These are phyloP conservation scores for Chloromyia formosa DNA, from an alignment of 2,888 invertebrate species.

Conservation along the genomic window DNA sequence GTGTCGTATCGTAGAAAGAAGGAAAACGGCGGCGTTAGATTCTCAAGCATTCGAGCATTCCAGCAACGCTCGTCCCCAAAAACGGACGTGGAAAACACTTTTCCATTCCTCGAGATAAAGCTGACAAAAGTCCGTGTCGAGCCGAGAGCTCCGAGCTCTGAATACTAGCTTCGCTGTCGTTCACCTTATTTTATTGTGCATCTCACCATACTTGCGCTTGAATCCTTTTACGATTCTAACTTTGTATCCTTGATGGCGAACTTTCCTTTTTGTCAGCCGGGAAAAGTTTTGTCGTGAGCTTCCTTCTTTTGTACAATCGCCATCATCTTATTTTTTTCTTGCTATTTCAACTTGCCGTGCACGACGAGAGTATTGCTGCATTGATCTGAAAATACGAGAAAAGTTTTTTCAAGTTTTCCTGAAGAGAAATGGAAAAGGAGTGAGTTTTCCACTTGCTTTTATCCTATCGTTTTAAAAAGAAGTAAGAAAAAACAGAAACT, in stretches of 20 bases:
- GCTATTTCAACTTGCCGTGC: too few relatives aligned
- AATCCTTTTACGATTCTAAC: slow-evolving; percentile 46
- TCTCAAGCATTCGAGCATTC: slow-evolving; percentile 49
- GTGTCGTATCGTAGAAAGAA: slow-evolving; percentile 36
- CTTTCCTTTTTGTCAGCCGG: slow-evolving; percentile 46
- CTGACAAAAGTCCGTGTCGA: neutral
- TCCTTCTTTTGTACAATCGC: slow-evolving; percentile 20
- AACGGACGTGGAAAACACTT: slow-evolving; percentile 46
- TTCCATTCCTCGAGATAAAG: slow-evolving; percentile 30
- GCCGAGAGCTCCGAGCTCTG: neutral
- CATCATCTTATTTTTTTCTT: neutral
- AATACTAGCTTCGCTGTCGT: slow-evolving; percentile 27
- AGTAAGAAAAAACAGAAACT: slow-evolving; percentile 31
- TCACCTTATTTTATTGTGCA: slow-evolving; percentile 5
- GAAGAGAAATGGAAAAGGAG: slow-evolving; percentile 22
- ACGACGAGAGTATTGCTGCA: slow-evolving; percentile 18
- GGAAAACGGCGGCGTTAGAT: slow-evolving; percentile 45
- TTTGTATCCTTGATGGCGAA: slow-evolving; percentile 48
- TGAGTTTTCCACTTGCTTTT: slow-evolving; percentile 43
- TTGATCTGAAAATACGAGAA: slow-evolving; percentile 42
- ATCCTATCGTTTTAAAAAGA: slow-evolving; percentile 42
- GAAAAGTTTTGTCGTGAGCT: slow-evolving; percentile 38
- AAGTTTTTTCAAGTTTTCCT: slow-evolving; percentile 37
- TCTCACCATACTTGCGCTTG: slow-evolving; percentile 9
- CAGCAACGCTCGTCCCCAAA: slow-evolving; percentile 49